These are phyloP conservation scores for Brachionus rubens DNA, from an alignment of 1,140 invertebrate genomes.

Conservation along the genomic window DNA sequence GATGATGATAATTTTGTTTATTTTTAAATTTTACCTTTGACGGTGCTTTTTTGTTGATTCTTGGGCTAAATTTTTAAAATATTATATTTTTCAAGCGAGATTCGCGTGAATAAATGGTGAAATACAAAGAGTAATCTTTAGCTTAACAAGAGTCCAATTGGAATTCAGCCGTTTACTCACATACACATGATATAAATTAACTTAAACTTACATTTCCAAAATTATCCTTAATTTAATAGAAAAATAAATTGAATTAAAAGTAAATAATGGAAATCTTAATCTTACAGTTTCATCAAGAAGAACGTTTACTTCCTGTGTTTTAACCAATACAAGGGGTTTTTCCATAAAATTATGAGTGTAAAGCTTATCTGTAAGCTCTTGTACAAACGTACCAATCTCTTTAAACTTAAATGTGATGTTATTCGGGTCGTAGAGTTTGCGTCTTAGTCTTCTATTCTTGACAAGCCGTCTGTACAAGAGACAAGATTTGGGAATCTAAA, in stretches of 20 bases:
- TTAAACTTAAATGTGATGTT: not conserved
- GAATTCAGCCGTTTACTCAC: too few species aligned
- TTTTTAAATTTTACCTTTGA: not conserved
- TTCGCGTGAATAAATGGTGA: too few species aligned
- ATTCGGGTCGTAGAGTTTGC: not conserved
- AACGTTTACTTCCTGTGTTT: not conserved
- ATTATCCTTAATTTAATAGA: not conserved
- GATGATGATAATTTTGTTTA: not conserved
- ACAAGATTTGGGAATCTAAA: constrained; percentile 17
- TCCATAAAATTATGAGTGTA: not conserved
- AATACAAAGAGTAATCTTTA: too few species aligned
- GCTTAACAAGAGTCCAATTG: too few species aligned
- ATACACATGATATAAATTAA: too few species aligned
- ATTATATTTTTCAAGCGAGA: too few species aligned
- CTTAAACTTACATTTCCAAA: constrained; percentile 30
- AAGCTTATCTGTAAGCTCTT: not conserved
- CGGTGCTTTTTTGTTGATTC: too few species aligned
- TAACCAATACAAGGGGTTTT: not conserved
- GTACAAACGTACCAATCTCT: not conserved
- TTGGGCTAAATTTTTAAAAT: too few species aligned
- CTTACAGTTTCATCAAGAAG: not conserved
- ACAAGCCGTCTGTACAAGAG: not conserved
- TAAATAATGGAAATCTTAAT: not conserved
- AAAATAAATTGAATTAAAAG: too few species aligned
- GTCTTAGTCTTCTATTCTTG: not conserved